Evolutionary conservation across 2,888 invertebrate genomes (phyloP), one percentile per base, ranked within the genome.

Genomic region (Stratiomys singularior): DNA sequence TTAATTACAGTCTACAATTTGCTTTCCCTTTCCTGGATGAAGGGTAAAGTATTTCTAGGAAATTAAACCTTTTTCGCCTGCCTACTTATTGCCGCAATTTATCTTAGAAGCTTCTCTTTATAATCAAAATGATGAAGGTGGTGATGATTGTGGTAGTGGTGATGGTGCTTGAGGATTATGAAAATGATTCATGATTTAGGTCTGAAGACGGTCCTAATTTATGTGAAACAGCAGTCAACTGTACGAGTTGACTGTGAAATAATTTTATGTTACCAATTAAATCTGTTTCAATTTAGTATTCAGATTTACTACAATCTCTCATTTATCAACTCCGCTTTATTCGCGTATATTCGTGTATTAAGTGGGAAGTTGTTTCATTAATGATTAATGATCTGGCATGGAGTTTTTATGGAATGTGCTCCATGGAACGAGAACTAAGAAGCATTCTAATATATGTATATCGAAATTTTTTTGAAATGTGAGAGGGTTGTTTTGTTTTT

Each of bases 171-270:
- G 7, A 11, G 47, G 18, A 72, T 27, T 23, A 72, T 30, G 58
- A 58, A 58, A 60, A 58, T 74, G 74, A 74, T 74, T 60, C 74
- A 74, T 74, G 74, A 74, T 74, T 44, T 37, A 60, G 58, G 74
- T 60, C 60, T 30, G 60, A 52, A n/a, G 52, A 58, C 37, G 74
- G 52, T 58, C 25, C 21, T 74, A 23, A 60, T 58, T 74, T 60
- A 37, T 58, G 60, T 25, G 74, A 74, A 60, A 60, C 27, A 74
- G 58, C 74, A 30, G 44, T 27, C 37, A 60, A 60, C 58, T 74
- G 60, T 74, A 47, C 15, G 37, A 30, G 58, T 44, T 23, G 44
- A 37, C 21, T 58, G 21, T 37, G 37, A 5, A 37, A 37, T 74
- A 58, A 74, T 74, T 58, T 37, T 60, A 74, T n/a, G 60, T 74